These are phyloP conservation scores for Cryptomyrus ogoouensis DNA, from an alignment of 2,113 vertebrate species.

Conservation along the genomic window DNA sequence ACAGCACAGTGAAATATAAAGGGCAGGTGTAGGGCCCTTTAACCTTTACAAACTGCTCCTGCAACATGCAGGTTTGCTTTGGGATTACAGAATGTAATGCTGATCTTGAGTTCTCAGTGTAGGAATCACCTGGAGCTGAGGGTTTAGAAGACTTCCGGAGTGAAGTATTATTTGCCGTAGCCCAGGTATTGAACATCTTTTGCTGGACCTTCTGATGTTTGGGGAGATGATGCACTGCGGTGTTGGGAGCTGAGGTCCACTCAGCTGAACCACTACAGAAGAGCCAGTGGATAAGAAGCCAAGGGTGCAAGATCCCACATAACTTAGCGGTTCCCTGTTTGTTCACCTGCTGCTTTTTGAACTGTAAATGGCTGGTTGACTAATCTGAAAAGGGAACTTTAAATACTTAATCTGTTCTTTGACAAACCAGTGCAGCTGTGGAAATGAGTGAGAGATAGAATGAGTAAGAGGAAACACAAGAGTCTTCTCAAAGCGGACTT, in stretches of 20 bases:
- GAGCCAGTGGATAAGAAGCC: not conserved
- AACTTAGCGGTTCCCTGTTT: not conserved
- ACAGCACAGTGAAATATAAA: not conserved
- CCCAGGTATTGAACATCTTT: not conserved
- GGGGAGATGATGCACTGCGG: not conserved
- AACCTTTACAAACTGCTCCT: not conserved
- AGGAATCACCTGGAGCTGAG: not conserved
- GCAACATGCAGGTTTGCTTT: not conserved
- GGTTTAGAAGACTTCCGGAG: not conserved
- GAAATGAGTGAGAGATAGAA: not conserved
- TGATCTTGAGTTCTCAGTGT: not conserved
- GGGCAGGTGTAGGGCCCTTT: not conserved
- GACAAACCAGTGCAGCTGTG: conserved; percentile 16
- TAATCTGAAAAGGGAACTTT: conserved; percentile 46
- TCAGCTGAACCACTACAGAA: not conserved
- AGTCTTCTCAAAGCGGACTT: not conserved
- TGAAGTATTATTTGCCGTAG: not conserved
- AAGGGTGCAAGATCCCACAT: not conserved
- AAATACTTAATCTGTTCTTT: conserved; percentile 57
- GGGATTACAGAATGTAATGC: not conserved
- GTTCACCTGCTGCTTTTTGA: not conserved
- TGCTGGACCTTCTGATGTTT: not conserved
- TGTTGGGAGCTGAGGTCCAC: not conserved
- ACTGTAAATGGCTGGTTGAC: conserved; percentile 32
- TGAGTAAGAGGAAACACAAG: not conserved